phyloP scores from a whole-genome alignment of 2,113 vertebrate genomes.

The Proterorhinus semilunaris region DNA sequence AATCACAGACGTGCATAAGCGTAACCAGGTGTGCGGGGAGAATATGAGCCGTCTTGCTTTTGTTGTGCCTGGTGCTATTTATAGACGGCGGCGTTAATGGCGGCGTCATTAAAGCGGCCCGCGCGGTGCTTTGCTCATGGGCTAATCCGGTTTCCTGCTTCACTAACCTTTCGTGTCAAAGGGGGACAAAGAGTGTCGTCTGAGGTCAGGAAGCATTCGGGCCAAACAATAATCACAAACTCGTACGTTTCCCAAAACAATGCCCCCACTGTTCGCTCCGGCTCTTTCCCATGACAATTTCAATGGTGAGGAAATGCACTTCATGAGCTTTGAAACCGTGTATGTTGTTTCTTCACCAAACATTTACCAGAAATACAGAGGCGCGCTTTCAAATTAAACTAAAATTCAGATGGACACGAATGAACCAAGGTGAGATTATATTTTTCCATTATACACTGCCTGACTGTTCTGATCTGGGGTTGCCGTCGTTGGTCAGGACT shows the following conservation, averaged over 20 bases:
- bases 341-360: neutral
- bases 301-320: neutral
- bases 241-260: constrained; percentile 47
- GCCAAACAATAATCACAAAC: constrained; percentile 84
- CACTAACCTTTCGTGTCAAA: constrained; percentile 90
- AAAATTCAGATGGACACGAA: too few species aligned
- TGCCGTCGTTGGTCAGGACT: too few species aligned
- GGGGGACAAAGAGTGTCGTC: constrained; percentile 84
- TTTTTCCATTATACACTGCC: too few species aligned
- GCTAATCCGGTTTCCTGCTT: constrained; percentile 90
- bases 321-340: neutral
- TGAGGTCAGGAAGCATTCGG: constrained; percentile 79
- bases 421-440: too few species aligned
- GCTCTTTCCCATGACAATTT: constrained; percentile 11
- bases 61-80: constrained; percentile 85
- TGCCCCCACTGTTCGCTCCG: constrained; percentile 17
- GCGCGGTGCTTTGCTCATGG: constrained; percentile 72
- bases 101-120: constrained; percentile 89
- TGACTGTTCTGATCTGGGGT: too few species aligned
- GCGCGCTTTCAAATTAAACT: too few species aligned
- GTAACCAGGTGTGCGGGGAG: constrained; percentile 74
- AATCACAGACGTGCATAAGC: constrained; percentile 50
- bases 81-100: constrained; percentile 87
- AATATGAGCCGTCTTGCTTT: constrained; percentile 67
- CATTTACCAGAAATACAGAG: neutral